These are phyloP conservation scores for Diaphora mendica DNA, from an alignment of 2,888 invertebrate genomes.

Conservation along the genomic window DNA sequence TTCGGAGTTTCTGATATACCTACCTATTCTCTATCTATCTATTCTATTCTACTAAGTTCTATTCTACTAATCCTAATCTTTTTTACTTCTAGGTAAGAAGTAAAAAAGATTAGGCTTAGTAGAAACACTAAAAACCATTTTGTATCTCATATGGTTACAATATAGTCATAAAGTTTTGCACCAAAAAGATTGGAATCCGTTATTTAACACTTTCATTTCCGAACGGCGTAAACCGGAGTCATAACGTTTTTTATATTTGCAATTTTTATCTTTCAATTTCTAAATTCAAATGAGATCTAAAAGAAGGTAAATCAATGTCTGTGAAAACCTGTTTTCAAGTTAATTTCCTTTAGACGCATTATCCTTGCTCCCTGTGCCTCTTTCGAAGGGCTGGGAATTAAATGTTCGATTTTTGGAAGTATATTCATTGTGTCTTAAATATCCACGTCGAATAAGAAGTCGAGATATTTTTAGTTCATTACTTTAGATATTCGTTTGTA, in stretches of 20 bases:
- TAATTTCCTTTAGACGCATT: constrained; percentile 28
- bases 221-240: constrained; percentile 1
- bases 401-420: constrained; percentile 6
- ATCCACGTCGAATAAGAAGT: not conserved
- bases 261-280: constrained; percentile 38
- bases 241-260: constrained; percentile 22
- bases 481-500: not conserved
- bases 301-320: constrained; percentile 35
- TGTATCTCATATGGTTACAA: not conserved
- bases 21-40: no score
- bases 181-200: not conserved
- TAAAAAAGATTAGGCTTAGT: not conserved
- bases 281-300: constrained; percentile 39
- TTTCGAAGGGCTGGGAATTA: constrained; percentile 1
- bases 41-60: no score
- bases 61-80: no score
- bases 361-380: constrained; percentile 19
- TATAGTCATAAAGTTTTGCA: not conserved
- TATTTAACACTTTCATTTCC: not conserved
- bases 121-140: not conserved
- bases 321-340: constrained; percentile 21
- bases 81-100: no score
- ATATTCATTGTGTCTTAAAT: not conserved
- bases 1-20: not conserved
- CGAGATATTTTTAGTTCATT: not conserved